A percentile compares a stretch with the other conserved stretches of the same genome.
phyloP scores from a whole-genome alignment of 2,113 vertebrate genomes.

The Brachypteracias leptosomus region DNA sequence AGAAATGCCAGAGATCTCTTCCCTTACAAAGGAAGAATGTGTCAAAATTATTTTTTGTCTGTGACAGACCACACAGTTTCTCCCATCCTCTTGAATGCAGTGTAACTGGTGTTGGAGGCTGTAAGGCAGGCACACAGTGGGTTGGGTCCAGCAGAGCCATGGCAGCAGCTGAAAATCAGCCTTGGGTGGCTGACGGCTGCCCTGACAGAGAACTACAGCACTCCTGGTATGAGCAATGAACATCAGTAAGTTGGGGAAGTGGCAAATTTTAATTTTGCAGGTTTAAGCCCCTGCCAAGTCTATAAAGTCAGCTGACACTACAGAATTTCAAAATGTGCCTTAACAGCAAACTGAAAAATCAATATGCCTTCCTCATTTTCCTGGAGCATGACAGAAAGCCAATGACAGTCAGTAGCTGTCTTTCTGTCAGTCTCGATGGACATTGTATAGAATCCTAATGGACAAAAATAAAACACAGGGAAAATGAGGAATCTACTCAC shows the following conservation, averaged over 20 bases:
- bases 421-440: not conserved
- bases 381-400: not conserved
- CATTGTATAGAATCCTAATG: not conserved
- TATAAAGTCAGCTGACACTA: constrained; percentile 11
- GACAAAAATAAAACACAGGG: not conserved
- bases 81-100: not conserved
- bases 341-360: constrained; percentile 15
- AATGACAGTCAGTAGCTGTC: not conserved
- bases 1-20: not conserved
- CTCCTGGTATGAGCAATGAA: not conserved
- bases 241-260: not conserved
- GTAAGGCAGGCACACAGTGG: rapidly evolving
- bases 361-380: constrained; percentile 34
- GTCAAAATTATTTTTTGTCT: not conserved
- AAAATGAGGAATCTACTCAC: not conserved
- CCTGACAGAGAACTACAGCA: not conserved
- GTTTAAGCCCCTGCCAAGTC: not conserved
- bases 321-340: constrained; percentile 26
- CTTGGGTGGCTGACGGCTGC: not conserved
- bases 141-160: not conserved
- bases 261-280: constrained; percentile 18
- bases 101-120: not conserved
- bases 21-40: not conserved
- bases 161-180: not conserved
- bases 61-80: not conserved